Evolutionary conservation across 2,113 vertebrate species (phyloP), one percentile per base, ranked within the genome.

Genomic region (Passer domesticus): DNA sequence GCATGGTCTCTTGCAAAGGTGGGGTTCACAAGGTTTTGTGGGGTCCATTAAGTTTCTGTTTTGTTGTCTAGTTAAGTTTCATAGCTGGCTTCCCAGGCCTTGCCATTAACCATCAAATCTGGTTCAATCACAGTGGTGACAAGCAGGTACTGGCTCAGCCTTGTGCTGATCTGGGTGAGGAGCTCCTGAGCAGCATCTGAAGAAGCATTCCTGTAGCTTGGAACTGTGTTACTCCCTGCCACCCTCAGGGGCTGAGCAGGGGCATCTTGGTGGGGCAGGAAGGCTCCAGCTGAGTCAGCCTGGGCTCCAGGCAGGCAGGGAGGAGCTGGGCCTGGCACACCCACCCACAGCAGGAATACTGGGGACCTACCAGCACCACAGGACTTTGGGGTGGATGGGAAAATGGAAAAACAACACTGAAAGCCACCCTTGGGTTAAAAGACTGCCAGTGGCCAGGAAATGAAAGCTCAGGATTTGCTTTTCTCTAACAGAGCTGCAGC

Each of bases 351-450:
- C 2, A 1, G 55, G 1, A 49, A 9, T 15, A 9, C 19, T 60
- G 64, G 30, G 33, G 16, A 37, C 2, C 5, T 8, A 3, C 19
- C 11, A 25, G 2, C 41, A 50, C 3, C 0, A 0, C 35, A 28
- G 35, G 31, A n/a, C 0, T 5, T 0, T 23, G 31, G 4, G 13
- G 9, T 41, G 64, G 52, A n/a, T 0, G 0, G 53, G 20, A 41
- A 75, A 35, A 44, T 21, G 15, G 25, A 46, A 83, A 63, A 83
- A 9, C 43, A 19, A 5, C 13, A 15, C 1, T 41, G 43, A 68
- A 75, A 25, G 11, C 15, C 49, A 50, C 20, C 9, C 50, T 53
- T 7, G 18, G 73, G 43, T 44, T 59, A 35, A 83, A 72, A 6
- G 39, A 55, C 58, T 73, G 63, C 10, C 66, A 89, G 47, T 9